Conservation (phyloP, 1,140 invertebrate species). For the Drosophila setifemur region DNA sequence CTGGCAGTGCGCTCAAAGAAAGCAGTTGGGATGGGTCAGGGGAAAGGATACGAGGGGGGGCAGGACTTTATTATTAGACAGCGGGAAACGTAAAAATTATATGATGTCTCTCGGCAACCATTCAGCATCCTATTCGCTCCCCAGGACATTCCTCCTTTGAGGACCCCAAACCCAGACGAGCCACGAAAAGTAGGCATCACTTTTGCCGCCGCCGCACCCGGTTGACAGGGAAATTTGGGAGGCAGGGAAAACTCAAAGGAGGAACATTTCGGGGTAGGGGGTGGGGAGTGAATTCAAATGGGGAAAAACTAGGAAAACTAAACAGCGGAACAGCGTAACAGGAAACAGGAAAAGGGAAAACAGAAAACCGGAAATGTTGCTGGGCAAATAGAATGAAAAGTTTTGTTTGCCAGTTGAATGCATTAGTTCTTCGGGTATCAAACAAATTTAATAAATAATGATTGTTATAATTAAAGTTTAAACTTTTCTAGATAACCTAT, state of each 20-base stretch:
- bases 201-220: too few species aligned
- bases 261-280: not conserved
- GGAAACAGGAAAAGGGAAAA: not conserved
- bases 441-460: not conserved
- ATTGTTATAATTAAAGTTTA: too few species aligned
- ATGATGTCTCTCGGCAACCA: constrained; percentile 1
- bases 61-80: constrained; percentile 7
- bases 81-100: constrained; percentile 20
- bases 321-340: not conserved
- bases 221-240: too few species aligned
- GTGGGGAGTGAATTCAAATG: not conserved
- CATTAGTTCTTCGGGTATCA: not conserved
- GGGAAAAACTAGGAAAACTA: not conserved
- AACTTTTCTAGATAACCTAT: too few species aligned
- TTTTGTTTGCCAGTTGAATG: too few species aligned
- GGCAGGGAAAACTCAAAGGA: not conserved
- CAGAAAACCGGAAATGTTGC: not conserved
- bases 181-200: not conserved
- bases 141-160: not conserved
- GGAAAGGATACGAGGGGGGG: too few species aligned
- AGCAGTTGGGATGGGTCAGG: too few species aligned
- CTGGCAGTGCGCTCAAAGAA: not conserved
- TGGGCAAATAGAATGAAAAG: not conserved
- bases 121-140: not conserved
- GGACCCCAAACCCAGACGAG: too few species aligned